Conservation (phyloP, 2,797 vertebrate species). For the Danio choprae region DNA sequence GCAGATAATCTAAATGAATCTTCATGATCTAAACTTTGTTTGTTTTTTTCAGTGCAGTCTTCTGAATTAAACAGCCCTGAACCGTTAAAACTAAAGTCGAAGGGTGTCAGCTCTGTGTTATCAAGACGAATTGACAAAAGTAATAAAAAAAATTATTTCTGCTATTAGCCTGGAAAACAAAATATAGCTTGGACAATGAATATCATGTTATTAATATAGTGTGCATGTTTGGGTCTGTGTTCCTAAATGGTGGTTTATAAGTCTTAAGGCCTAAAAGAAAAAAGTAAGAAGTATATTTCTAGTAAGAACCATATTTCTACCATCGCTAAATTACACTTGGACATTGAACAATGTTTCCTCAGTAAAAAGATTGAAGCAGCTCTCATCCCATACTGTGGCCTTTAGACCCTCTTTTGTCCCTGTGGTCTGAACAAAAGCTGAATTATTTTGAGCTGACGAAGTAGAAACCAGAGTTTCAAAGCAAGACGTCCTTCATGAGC, state of each 20-base stretch:
- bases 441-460: not conserved
- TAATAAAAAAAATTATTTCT: too few species aligned
- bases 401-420: conserved; percentile 5
- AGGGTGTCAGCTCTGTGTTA: not conserved
- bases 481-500: not conserved
- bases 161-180: too few species aligned
- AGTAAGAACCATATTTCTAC: not conserved
- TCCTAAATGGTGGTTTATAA: too few species aligned
- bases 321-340: conserved; percentile 65
- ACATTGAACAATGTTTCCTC: conserved; percentile 74
- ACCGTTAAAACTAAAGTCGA: not conserved
- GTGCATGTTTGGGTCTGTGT: too few species aligned
- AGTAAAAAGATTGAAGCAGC: conserved; percentile 60
- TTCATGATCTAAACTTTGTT: not conserved
- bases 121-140: not conserved
- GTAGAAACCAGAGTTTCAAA: not conserved
- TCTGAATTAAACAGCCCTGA: not conserved
- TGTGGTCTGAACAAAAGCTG: not conserved
- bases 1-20: conserved; percentile 3
- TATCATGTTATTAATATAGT: too few species aligned
- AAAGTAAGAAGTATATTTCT: too few species aligned
- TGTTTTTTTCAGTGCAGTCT: not conserved
- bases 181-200: too few species aligned
- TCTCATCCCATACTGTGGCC: conserved; percentile 35
- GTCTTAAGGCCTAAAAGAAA: too few species aligned